Percentiles rank a stretch among this genome's conserved stretches.
Evolutionary conservation across 64 coral and sea anemone genomes (phyloP).

Genomic region (Acropora yongei): DNA sequence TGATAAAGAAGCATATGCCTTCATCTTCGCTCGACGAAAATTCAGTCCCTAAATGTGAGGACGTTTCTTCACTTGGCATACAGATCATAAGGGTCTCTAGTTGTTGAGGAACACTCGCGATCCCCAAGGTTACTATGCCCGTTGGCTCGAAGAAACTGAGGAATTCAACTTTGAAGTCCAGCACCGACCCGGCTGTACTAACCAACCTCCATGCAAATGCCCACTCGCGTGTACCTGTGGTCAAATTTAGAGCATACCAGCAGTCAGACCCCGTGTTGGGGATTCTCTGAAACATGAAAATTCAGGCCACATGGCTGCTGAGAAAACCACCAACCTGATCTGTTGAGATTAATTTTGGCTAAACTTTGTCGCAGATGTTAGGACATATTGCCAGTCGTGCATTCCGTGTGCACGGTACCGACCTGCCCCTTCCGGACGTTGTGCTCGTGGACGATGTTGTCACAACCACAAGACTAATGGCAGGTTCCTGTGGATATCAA

Average conservation of each 20-base stretch:
- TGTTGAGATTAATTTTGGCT: slow-evolving; percentile 54
- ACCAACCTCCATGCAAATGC: slow-evolving; percentile 57
- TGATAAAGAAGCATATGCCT: slow-evolving; percentile 53
- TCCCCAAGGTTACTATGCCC: slow-evolving; percentile 48
- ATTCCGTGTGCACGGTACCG: too few relatives aligned
- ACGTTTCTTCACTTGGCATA: slow-evolving; percentile 42
- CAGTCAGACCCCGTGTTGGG: too few relatives aligned
- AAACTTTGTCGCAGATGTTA: background rate
- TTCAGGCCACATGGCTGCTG: slow-evolving; percentile 54
- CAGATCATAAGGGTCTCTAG: slow-evolving; percentile 53
- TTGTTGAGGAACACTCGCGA: slow-evolving; percentile 64
- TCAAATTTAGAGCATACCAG: too few relatives aligned
- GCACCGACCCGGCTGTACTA: slow-evolving; percentile 17
- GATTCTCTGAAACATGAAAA: slow-evolving; percentile 47
- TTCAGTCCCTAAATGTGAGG: slow-evolving; percentile 46
- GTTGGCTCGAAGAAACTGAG: slow-evolving; percentile 63
- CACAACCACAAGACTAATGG: too few relatives aligned
- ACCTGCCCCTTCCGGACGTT: too few relatives aligned
- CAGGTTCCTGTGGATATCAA: slow-evolving; percentile 22
- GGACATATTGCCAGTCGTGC: too few relatives aligned
- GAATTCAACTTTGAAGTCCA: slow-evolving; percentile 60
- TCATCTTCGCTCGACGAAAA: slow-evolving; percentile 27
- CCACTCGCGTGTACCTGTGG: background rate
- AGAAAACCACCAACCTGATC: slow-evolving; percentile 50
- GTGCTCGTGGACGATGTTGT: background rate